Percentiles rank a stretch among this genome's conserved stretches.
These are phyloP conservation scores for Drosophila kuntzei DNA, from an alignment of 2,888 invertebrate species.

Conservation along the genomic window DNA sequence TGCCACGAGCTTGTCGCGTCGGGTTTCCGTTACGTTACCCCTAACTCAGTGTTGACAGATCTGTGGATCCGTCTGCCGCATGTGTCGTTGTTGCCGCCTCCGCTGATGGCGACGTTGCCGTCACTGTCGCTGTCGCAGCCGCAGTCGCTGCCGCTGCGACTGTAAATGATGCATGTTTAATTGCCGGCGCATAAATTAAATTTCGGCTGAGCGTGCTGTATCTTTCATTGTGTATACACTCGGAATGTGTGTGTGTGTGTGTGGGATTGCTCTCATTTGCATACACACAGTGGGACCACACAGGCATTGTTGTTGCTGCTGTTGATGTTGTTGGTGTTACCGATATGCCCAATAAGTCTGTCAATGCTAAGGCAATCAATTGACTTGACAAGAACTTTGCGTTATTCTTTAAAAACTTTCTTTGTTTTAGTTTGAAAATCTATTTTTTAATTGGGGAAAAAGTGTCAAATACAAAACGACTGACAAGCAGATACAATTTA, in stretches of 20 bases:
- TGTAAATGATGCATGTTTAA: slow-evolving; percentile 82
- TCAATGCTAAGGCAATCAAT: slow-evolving; percentile 56
- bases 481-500: slow-evolving; percentile 3
- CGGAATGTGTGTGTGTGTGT: slow-evolving; percentile 13
- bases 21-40: slow-evolving; percentile 39
- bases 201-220: slow-evolving; percentile 60
- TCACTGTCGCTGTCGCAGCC: slow-evolving; percentile 36
- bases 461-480: slow-evolving; percentile 13
- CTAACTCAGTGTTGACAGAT: slow-evolving; percentile 59
- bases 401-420: slow-evolving; percentile 32
- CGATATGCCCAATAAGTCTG: slow-evolving; percentile 63
- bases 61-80: slow-evolving; percentile 59
- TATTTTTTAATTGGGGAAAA: not conserved
- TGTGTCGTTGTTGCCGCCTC: slow-evolving; percentile 66
- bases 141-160: slow-evolving; percentile 53
- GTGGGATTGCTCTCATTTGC: slow-evolving; percentile 53
- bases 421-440: slow-evolving; percentile 11
- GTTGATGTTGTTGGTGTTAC: slow-evolving; percentile 31
- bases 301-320: slow-evolving; percentile 43
- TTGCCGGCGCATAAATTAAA: slow-evolving; percentile 81
- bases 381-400: slow-evolving; percentile 44
- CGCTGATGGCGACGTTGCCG: slow-evolving; percentile 48
- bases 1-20: slow-evolving; percentile 25
- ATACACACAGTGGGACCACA: slow-evolving; percentile 50
- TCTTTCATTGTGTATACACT: slow-evolving; percentile 14